Evolutionary conservation across 2,797 vertebrate genomes (phyloP).

Genomic region (Anguilla obscura): DNA sequence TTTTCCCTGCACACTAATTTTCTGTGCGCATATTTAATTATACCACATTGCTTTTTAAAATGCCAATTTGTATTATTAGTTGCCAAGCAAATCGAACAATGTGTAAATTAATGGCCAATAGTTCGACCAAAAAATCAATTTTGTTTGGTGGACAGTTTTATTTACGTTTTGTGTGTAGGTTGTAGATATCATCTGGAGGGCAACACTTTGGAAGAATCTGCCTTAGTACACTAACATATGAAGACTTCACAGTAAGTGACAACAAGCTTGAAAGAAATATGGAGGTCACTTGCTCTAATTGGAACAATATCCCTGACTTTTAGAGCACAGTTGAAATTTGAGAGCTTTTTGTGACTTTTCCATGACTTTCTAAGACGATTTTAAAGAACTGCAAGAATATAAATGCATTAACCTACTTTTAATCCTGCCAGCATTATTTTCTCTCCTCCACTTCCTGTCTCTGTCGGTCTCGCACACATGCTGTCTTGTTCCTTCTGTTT

Average conservation of each 20-base stretch:
- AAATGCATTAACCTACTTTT: not conserved
- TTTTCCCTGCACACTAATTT: not conserved
- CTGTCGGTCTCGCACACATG: not conserved
- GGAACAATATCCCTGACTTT: not conserved
- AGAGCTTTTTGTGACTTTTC: not conserved
- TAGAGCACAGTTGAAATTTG: not conserved
- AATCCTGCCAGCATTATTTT: not conserved
- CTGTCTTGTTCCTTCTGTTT: not conserved
- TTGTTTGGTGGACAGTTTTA: too few species aligned
- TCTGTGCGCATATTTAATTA: not conserved
- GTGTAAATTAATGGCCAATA: too few species aligned
- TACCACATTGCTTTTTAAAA: not conserved
- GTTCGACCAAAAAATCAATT: too few species aligned
- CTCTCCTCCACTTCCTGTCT: not conserved
- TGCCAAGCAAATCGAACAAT: too few species aligned
- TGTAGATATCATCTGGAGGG: not conserved
- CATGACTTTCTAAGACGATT: not conserved
- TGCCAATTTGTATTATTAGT: not conserved
- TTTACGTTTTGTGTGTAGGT: too few species aligned
- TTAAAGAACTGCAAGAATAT: not conserved
- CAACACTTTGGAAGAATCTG: not conserved
- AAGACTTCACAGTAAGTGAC: not conserved
- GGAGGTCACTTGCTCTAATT: not conserved
- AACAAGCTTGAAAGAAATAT: not conserved
- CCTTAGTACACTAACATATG: not conserved